Base-by-base conservation (phyloP, 2,888 invertebrate species). In the Drosophila niveifrons region DNA sequence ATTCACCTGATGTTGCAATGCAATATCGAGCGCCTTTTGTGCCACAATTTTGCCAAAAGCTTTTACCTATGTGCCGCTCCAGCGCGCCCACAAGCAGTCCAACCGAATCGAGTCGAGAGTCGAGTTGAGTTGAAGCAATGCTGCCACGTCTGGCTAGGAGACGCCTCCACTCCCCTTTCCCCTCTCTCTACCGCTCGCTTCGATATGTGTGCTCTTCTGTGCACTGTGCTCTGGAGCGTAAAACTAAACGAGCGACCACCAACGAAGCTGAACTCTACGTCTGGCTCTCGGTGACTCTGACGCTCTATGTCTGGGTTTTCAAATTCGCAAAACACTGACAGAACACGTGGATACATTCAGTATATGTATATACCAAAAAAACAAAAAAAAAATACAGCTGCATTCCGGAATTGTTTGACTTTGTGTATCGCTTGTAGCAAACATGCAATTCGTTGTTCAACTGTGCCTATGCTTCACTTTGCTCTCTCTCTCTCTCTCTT, bases 21-120 rank as follows among this genome's bases (percentile, higher is more conserved):
- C 89, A 90, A 88, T 84, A 90, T 87, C 78, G 75, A 80, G 78
- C 78, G 86, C 78, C 83, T 89, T 89, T 85, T 85, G 85, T 89
- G 81, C 73, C 70, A 86, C 87, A 86, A 80, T 88, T 89, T 82
- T 72, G 78, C 78, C 78, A 73, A 81, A 87, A 89, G 88, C 88
- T 89, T 84, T 90, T 89, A 84, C 89, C 82, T 78, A 77, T 85
- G 74, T 71, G 87, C 78, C 81, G 73, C 77, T 66, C 56, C 76
- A 67, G 64, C 80, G 76, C 80, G 72, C 80, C 76, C 73, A 63
- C 57, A 63, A 52, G 31, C 70, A 55, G 11, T 28, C 43, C 43
- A 58, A 41, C 29, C 59, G 51, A 43, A 50, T 17, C 61, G 44
- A 15, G 31, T 15, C 7, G 39, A n/a, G 18, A 50, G 34, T 28